Evolutionary conservation across 2,113 vertebrate genomes (phyloP), one percentile per base, ranked within the genome.

Genomic region (Chloropsis cyanopogon): DNA sequence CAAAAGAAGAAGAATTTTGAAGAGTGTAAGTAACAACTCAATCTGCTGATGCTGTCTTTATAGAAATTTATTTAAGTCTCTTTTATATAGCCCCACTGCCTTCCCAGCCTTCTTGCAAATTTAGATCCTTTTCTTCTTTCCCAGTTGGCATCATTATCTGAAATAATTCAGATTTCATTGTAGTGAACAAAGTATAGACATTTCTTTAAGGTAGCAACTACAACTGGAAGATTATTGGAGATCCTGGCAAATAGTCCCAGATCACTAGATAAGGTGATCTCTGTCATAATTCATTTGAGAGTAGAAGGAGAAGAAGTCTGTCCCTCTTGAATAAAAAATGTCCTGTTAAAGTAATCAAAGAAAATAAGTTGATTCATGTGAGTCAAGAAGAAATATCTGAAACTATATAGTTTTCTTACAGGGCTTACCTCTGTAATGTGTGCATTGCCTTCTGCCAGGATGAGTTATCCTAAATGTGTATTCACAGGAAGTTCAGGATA

Each of bases 71-170:
- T 92, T 87, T 93, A 91, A 92, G 77, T 64, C 64, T 81, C 41
- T 72, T 76, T 77, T 78, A 82, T 83, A 81, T 41, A 86, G 22
- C 14, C 6, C 31, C 37, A 16, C 10, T 64, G 42, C 54, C 35
- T 60, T 86, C 24, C 7, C n/a, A 53, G 31, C 6, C 65, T 79
- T 84, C 64, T 94, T 96, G 88, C 82, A 88, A 87, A 88, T 85
- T 92, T 93, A 91, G 86, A 79, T 72, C 29, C 39, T 90, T 87
- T 88, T 93, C 50, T 89, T 61, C 65, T 93, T 92, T 92, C 93
- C 61, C 86, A 79, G 83, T 94, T 93, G 88, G 71, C 68, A 93
- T 95, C 53, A 91, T 96, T 94, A 86, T 93, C 71, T 95, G 77
- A 90, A 95, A 93, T 94, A 14, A 92, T 92, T 94, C 93, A 52